Evolutionary conservation across 37 sponge, comb jelly and placozoan species (phyloP), one percentile per base, ranked within the genome.

Genomic region (Ephydatia muelleri): DNA sequence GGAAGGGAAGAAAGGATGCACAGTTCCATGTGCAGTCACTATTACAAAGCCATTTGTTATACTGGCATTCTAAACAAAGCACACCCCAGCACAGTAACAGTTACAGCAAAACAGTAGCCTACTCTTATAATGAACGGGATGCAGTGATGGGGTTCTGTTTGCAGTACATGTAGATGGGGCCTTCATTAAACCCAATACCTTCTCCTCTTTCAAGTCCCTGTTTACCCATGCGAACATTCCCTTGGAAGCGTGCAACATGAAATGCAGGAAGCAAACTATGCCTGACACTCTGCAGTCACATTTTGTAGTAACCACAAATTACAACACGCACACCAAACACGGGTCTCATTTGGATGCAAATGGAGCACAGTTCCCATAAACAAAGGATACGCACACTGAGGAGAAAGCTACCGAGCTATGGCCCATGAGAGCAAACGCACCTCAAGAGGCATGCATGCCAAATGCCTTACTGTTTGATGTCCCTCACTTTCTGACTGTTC

Each of bases 401-500:
- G n/a, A n/a, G n/a, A n/a, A n/a, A n/a, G n/a, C n/a, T n/a, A n/a
- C n/a, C n/a, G n/a, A n/a, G n/a, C n/a, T n/a, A n/a, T n/a, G n/a
- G n/a, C n/a, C n/a, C n/a, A n/a, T n/a, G n/a, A n/a, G n/a, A n/a
- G n/a, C n/a, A n/a, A n/a, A n/a, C n/a, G n/a, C n/a, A n/a, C n/a
- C n/a, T n/a, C n/a, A n/a, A n/a, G n/a, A n/a, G n/a, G n/a, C n/a
- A 16, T 57, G 16, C 6, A 57, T 19, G 16, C 9, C 19, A 57
- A 57, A 57, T 0, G 12, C 1, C 70, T 80, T 31, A 86, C 89
- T 68, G 64, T 80, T 79, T 78, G 30, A 89, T 6, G 27, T 83
- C 84, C 36, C 40, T 57, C 3, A 89, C 66, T 31, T 70, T 33
- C 0, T 28, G n/a, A 9, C 12, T 5, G 22, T 88, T 36, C 5